A percentile compares a stretch with the other conserved stretches of the same genome.
These are phyloP conservation scores for Gandaritis pyraliata DNA, from an alignment of 2,888 invertebrate species.

Conservation along the genomic window DNA sequence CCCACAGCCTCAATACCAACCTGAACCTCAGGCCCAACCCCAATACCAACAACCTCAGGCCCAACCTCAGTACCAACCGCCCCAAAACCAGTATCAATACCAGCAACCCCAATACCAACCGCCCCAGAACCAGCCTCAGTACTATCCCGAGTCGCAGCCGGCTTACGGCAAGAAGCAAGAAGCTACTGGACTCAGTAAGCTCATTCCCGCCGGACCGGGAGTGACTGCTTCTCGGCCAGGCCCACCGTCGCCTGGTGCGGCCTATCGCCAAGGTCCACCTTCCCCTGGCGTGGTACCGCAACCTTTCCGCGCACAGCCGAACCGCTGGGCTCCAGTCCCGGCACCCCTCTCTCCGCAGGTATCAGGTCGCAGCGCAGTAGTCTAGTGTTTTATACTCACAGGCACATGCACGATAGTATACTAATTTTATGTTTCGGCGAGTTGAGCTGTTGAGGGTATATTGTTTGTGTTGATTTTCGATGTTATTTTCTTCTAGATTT, in stretches of 20 bases:
- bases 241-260: conserved; percentile 59
- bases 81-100: conserved; percentile 52
- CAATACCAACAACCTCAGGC: conserved; percentile 44
- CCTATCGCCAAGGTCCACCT: conserved; percentile 63
- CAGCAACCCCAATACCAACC: conserved; percentile 52
- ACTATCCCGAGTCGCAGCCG: conserved; percentile 56
- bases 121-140: conserved; percentile 58
- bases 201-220: conserved; percentile 76
- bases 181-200: conserved; percentile 74
- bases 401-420: conserved; percentile 50
- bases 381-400: conserved; percentile 50
- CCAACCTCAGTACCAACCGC: conserved; percentile 46
- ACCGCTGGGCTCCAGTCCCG: conserved; percentile 80
- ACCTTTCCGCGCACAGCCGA: conserved; percentile 71
- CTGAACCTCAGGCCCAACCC: conserved; percentile 44
- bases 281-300: conserved; percentile 62
- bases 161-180: conserved; percentile 70
- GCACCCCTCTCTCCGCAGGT: conserved; percentile 80
- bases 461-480: conserved; percentile 19
- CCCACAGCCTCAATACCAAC: conserved; percentile 56
- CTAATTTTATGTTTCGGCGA: conserved; percentile 31
- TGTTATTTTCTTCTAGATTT: conserved; percentile 11
- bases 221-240: conserved; percentile 61
- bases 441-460: conserved; percentile 9
- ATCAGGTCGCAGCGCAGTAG: conserved; percentile 54